Conservation (phyloP, 1,140 invertebrate genomes). For the Magallana ariakensis region DNA sequence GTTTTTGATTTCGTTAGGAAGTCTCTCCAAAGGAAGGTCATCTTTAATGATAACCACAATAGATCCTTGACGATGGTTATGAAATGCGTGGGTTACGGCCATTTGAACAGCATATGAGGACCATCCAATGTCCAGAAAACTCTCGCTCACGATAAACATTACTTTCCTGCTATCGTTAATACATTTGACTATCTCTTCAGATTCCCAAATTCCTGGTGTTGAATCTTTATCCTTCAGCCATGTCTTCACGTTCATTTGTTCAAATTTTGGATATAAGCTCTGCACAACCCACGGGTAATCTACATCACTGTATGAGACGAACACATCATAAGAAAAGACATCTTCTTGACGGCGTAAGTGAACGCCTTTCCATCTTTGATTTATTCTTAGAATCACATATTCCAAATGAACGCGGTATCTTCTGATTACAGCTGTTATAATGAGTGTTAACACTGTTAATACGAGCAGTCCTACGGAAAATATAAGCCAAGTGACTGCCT, state of each 20-base stretch:
- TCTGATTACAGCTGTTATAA: not conserved
- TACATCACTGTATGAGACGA: not conserved
- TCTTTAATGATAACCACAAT: not conserved
- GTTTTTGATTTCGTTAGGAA: not conserved
- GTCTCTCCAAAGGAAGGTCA: not conserved
- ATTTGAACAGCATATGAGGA: not conserved
- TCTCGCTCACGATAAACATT: not conserved
- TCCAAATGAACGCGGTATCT: not conserved
- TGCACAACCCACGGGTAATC: not conserved
- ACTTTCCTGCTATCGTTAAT: not conserved
- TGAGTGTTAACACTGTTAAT: not conserved
- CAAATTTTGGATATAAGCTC: not conserved
- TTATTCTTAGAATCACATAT: not conserved
- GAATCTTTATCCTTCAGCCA: not conserved
- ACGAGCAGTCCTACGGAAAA: not conserved
- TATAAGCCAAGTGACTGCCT: not conserved
- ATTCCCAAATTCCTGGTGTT: not conserved
- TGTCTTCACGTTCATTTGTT: not conserved
- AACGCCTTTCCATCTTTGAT: not conserved
- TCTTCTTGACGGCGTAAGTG: not conserved
- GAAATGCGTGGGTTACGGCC: not conserved
- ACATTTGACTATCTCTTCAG: not conserved
- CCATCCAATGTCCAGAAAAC: not conserved
- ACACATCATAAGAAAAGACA: not conserved
- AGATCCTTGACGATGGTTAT: not conserved